Evolutionary conservation across 2,888 invertebrate genomes (phyloP).

Genomic region (Cheilosia soror): DNA sequence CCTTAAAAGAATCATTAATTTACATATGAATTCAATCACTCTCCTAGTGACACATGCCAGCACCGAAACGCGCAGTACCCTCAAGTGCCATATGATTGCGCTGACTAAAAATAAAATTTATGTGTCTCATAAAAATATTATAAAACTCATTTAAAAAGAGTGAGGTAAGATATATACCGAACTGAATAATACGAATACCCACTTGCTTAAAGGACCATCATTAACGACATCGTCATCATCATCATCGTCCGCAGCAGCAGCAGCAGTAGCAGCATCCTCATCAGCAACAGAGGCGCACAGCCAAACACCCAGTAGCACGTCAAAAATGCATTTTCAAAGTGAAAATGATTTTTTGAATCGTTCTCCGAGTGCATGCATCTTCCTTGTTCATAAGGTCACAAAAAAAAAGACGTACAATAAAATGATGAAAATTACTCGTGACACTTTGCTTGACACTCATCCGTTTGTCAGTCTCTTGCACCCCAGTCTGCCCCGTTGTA

Average conservation of each 20-base stretch:
- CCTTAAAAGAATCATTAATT: conserved; percentile 75
- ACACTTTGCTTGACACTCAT: conserved; percentile 72
- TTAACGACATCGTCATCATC: conserved; percentile 78
- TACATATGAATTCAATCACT: conserved; percentile 78
- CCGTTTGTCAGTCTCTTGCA: conserved; percentile 40
- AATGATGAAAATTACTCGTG: conserved; percentile 70
- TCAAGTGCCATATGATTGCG: conserved; percentile 57
- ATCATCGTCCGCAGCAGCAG: conserved; percentile 54
- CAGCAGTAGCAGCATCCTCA: not conserved
- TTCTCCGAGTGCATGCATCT: conserved; percentile 17
- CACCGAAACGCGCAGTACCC: conserved; percentile 24
- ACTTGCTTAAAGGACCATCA: conserved; percentile 75
- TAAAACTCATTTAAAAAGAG: conserved; percentile 62
- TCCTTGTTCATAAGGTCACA: conserved; percentile 59
- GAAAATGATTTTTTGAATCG: conserved; percentile 52
- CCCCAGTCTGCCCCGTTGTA: not conserved
- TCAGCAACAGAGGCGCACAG: conserved; percentile 15
- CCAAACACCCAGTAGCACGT: conserved; percentile 53
- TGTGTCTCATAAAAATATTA: conserved; percentile 74
- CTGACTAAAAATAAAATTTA: conserved; percentile 72
- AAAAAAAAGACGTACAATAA: conserved; percentile 34
- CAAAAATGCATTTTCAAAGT: conserved; percentile 64
- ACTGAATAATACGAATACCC: conserved; percentile 40
- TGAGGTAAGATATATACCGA: conserved; percentile 32
- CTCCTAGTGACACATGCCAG: conserved; percentile 67